A percentile compares a stretch with the other conserved stretches of the same genome.
Evolutionary conservation across 2,797 vertebrate species (phyloP).

Genomic region (Xerus rutilus): DNA sequence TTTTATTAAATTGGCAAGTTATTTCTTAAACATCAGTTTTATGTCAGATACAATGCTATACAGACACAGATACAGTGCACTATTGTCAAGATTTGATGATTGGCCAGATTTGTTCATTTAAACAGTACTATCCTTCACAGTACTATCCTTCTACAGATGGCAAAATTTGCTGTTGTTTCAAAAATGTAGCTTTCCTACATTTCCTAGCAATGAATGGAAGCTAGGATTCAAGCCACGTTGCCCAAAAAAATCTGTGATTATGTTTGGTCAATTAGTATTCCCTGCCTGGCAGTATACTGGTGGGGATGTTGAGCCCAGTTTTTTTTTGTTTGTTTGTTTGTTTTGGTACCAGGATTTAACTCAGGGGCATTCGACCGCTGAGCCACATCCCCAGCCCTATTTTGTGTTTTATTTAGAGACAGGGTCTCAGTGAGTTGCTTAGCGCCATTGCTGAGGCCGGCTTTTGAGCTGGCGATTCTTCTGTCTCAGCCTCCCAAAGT

Average conservation of each 20-base stretch:
- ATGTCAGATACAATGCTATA: not conserved
- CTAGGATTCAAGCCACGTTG: not conserved
- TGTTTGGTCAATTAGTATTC: slow-evolving; percentile 22
- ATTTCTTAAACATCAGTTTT: not conserved
- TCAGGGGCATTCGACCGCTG: too few species aligned
- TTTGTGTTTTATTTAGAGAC: too few species aligned
- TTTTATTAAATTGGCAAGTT: not conserved
- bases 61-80: not conserved
- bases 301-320: not conserved
- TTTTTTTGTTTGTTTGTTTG: too few species aligned
- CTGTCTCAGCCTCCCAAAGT: too few species aligned
- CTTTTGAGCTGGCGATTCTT: too few species aligned
- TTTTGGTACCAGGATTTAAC: too few species aligned
- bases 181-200: not conserved
- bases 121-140: not conserved
- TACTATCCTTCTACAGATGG: not conserved
- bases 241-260: not conserved
- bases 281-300: not conserved
- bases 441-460: too few species aligned
- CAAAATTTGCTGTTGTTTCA: not conserved
- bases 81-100: not conserved
- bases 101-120: not conserved
- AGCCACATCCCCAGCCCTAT: too few species aligned
- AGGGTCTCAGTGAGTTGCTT: too few species aligned
- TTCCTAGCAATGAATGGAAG: slow-evolving; percentile 13